Conservation (phyloP, 2,888 invertebrate species). For the Eristalis arbustorum region DNA sequence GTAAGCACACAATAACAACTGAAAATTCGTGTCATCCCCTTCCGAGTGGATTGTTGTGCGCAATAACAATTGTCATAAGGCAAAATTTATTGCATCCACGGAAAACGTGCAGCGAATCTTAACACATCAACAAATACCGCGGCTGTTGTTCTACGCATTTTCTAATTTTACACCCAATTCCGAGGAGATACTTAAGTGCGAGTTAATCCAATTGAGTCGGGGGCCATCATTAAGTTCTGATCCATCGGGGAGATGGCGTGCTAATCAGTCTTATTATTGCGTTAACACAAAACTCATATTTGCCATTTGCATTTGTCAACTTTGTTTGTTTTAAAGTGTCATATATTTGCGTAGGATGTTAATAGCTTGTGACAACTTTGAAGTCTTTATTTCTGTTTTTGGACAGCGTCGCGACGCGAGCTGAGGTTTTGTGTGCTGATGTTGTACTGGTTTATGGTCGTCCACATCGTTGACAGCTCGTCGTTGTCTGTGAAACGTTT, state of each 20-base stretch:
- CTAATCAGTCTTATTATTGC: constrained; percentile 1
- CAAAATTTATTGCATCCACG: background rate
- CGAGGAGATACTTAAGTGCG: background rate
- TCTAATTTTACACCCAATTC: background rate
- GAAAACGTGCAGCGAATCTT: constrained; percentile 3
- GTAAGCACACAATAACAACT: background rate
- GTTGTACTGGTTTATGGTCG: too few relatives aligned
- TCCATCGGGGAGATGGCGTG: background rate
- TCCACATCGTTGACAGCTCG: too few relatives aligned
- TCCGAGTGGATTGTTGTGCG: background rate
- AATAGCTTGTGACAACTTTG: background rate
- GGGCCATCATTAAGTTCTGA: background rate
- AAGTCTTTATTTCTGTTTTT: background rate
- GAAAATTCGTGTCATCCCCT: background rate
- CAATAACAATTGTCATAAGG: background rate
- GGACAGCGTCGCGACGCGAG: background rate
- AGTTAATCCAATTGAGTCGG: background rate
- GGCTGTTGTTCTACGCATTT: background rate
- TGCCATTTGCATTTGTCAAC: background rate
- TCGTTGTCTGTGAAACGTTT: background rate
- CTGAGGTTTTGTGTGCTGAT: too few relatives aligned
- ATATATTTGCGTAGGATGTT: background rate
- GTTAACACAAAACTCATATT: constrained; percentile 14
- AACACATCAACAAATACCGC: constrained; percentile 1
- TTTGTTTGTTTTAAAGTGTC: background rate